phyloP scores from a whole-genome alignment of 2,113 vertebrate genomes.

The Sander lucioperca region DNA sequence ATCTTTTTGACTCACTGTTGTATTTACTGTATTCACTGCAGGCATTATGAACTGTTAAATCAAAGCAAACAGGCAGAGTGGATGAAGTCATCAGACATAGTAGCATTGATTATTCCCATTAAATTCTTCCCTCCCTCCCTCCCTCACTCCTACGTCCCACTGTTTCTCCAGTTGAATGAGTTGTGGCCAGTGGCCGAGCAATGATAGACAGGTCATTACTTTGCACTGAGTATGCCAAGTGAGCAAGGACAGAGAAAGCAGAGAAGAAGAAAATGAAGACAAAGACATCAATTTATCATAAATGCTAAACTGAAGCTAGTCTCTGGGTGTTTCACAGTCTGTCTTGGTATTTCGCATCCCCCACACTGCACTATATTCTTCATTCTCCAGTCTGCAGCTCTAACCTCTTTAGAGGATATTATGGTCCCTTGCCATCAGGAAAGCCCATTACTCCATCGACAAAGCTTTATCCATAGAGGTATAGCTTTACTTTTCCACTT shows the following conservation, averaged over 20 bases:
- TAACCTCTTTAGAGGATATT: conserved; percentile 81
- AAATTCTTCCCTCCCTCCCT: conserved; percentile 44
- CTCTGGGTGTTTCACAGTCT: conserved; percentile 50
- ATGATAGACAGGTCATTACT: conserved; percentile 71
- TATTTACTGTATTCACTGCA: conserved; percentile 63
- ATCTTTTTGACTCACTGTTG: conserved; percentile 62
- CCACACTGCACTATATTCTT: conserved; percentile 51
- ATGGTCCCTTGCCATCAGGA: conserved; percentile 76
- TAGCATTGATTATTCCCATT: conserved; percentile 71
- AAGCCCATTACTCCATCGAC: conserved; percentile 75
- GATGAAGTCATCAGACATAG: conserved; percentile 73
- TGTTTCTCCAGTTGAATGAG: conserved; percentile 59
- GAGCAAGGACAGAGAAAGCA: conserved; percentile 25
- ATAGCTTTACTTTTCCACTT: conserved; percentile 68
- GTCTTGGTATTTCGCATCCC: conserved; percentile 60
- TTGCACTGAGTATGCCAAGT: conserved; percentile 43
- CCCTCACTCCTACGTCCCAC: conserved; percentile 20
- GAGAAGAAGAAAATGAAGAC: conserved; percentile 22
- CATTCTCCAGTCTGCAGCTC: conserved; percentile 69
- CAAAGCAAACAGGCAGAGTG: conserved; percentile 56
- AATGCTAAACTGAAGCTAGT: conserved; percentile 47
- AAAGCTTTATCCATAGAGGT: conserved; percentile 68
- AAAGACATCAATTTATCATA: conserved; percentile 51
- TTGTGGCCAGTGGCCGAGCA: conserved; percentile 61
- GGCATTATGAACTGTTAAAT: conserved; percentile 71